Evolutionary conservation across 2,888 invertebrate genomes (phyloP).

Genomic region (Ferrisia virgata): DNA sequence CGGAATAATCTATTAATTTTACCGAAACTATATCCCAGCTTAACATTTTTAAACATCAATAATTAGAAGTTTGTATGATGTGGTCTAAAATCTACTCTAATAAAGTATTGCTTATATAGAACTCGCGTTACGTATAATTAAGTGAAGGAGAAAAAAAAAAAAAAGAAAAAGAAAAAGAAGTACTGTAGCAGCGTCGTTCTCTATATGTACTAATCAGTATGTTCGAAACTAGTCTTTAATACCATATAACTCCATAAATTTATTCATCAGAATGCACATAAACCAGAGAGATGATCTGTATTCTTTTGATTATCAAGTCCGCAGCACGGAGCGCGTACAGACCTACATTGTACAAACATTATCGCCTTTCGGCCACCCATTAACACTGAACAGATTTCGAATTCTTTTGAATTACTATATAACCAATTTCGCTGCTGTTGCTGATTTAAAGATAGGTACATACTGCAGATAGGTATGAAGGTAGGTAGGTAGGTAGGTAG

Average conservation of each 20-base stretch:
- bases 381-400: conserved; percentile 35
- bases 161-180: no score
- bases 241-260: conserved; percentile 39
- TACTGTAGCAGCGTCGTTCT: conserved; percentile 12
- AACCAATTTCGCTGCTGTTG: background rate
- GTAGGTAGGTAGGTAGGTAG: no score
- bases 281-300: conserved; percentile 43
- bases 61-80: conserved; percentile 39
- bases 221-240: conserved; percentile 12
- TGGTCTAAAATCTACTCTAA: conserved; percentile 33
- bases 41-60: conserved; percentile 26
- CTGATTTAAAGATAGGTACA: background rate
- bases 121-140: conserved; percentile 27
- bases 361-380: conserved; percentile 43
- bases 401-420: background rate
- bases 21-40: conserved; percentile 31
- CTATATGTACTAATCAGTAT: conserved; percentile 21
- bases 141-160: background rate
- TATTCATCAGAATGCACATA: conserved; percentile 41
- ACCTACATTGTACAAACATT: conserved; percentile 43
- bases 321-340: background rate
- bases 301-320: conserved; percentile 43
- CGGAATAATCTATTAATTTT: conserved; percentile 31
- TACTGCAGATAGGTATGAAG: no score
- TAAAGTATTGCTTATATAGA: conserved; percentile 27